Evolutionary conservation across 2,888 invertebrate species (phyloP).

Genomic region (Xestia rhomboidea): DNA sequence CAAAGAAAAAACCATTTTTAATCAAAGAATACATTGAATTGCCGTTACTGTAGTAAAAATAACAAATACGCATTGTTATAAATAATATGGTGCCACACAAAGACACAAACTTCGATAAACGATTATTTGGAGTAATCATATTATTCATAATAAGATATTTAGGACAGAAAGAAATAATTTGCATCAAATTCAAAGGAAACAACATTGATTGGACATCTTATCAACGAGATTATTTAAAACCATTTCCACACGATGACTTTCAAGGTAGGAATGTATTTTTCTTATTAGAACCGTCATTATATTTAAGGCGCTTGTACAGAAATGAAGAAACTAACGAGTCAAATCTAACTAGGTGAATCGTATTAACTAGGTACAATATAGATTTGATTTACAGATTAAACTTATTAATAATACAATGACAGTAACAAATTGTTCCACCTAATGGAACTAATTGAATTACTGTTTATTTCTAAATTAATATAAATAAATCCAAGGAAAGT

Average conservation of each 20-base stretch:
- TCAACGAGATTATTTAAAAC: background rate
- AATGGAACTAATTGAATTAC: background rate
- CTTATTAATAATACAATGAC: background rate
- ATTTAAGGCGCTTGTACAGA: background rate
- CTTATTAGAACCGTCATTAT: background rate
- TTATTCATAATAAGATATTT: constrained; percentile 1
- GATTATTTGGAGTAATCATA: background rate
- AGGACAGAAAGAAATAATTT: background rate
- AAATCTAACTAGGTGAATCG: background rate
- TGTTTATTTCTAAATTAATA: too few relatives aligned
- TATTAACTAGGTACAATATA: background rate
- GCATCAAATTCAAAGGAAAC: constrained; percentile 9
- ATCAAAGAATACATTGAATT: too few relatives aligned
- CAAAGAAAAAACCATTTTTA: too few relatives aligned
- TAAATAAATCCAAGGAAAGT: too few relatives aligned
- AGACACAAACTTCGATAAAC: background rate
- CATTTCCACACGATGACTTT: background rate
- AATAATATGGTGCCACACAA: constrained; percentile 1
- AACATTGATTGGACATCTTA: constrained; percentile 1
- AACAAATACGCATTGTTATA: background rate
- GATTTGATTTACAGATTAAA: background rate
- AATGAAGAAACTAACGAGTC: background rate
- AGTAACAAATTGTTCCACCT: background rate
- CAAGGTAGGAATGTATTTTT: background rate
- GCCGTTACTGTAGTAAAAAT: background rate